Evolutionary conservation across 1,140 invertebrate species (phyloP).

Genomic region (Ridgeia piscesae): DNA sequence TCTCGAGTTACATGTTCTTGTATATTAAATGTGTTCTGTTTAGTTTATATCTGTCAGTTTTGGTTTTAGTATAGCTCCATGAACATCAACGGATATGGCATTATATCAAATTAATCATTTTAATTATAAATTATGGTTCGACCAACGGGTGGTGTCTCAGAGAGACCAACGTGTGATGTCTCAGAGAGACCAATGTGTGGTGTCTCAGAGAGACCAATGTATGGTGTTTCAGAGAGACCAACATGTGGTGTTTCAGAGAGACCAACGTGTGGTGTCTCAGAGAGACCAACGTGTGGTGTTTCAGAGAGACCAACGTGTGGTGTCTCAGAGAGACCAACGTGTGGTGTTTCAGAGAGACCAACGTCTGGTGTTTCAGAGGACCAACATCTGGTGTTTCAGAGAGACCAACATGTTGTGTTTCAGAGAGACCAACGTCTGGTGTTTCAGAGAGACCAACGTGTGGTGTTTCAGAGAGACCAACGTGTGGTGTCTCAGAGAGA

Average conservation of each 20-base stretch:
- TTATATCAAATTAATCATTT: no score
- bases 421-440: slow-evolving; percentile 31
- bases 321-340: no score
- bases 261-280: slow-evolving; percentile 56
- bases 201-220: slow-evolving; percentile 66
- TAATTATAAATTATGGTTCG: no score
- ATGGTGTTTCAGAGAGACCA: slow-evolving; percentile 68
- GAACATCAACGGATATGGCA: no score
- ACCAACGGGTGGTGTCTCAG: slow-evolving; percentile 56
- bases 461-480: slow-evolving; percentile 69
- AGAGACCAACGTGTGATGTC: no score
- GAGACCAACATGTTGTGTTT: no score
- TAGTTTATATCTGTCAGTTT: no score
- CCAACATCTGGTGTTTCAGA: slow-evolving; percentile 56
- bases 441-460: slow-evolving; percentile 66
- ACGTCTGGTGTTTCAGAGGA: no score
- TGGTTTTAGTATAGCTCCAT: no score
- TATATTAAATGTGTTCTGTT: no score
- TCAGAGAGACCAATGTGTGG: slow-evolving; percentile 32
- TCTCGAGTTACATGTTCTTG: no score
- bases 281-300: slow-evolving; percentile 63
- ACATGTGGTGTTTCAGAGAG: slow-evolving; percentile 80
- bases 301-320: slow-evolving; percentile 77
- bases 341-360: slow-evolving; percentile 68
- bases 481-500: no score